Base-by-base conservation (phyloP, 2,113 vertebrate genomes). In the Zosterops hypoxanthus region DNA sequence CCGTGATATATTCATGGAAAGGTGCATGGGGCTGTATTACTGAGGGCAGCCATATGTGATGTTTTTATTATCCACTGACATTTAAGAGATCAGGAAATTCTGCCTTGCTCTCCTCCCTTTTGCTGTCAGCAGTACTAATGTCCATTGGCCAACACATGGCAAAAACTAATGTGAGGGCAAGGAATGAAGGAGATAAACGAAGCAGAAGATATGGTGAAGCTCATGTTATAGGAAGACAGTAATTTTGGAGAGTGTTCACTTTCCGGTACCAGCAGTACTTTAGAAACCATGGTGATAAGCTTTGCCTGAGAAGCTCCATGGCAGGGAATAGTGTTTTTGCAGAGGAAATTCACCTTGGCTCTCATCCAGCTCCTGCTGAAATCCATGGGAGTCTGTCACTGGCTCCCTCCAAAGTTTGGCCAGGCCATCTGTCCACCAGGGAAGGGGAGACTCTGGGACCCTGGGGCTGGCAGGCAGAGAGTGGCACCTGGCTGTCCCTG, bases 201-300 rank as follows among this genome's bases (percentile, higher is more conserved):
- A 69, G 50, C 36, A 47, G 81, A 59, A 20, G 41, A 55, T 59
- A 42, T 5, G 57, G 29, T 61, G 79, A 80, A 65, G 55, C 55
- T 64, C 8, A 4, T 72, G 77, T 69, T 89, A 14, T 2, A 75
- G 70, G 70, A 88, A 91, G 63, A 18, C 34, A 11, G 56, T 49
- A 65, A 73, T 94, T 90, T 91, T 94, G 94, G 85, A 76, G 2
- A 7, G 47, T 34, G 61, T 93, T 95, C 90, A 85, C 86, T 80
- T 65, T 86, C 73, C 42, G 4, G 56, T 75, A 91, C 80, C 81
- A 76, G 73, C 81, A 82, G 82, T 65, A 44, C 59, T 92, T 86
- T 14, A 94, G 96, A 90, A 95, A 88, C 91, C 90, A 92, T 91
- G 90, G 94, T 95, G 95, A 96, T 93, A 88, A 95, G 91, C 86